A percentile compares a stretch with the other conserved stretches of the same genome.
phyloP scores from a whole-genome alignment of 1,140 invertebrate species.

The Pseudomyrmex concolor region DNA sequence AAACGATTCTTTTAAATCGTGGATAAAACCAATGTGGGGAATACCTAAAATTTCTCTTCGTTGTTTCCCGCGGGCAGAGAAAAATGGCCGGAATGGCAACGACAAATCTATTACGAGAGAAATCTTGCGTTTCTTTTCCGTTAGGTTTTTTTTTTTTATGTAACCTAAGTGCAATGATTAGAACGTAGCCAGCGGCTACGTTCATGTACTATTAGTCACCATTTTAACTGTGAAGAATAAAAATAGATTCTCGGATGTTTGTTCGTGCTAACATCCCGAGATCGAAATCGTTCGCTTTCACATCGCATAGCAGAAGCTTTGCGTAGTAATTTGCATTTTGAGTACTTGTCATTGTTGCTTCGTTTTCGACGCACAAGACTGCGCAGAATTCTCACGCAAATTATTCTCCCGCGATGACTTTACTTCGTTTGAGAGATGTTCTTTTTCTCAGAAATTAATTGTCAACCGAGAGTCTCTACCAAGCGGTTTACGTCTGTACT shows the following conservation, averaged over 20 bases:
- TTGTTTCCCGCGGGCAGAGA: slow-evolving; percentile 28
- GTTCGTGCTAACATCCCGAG: not conserved
- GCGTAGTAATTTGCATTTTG: not conserved
- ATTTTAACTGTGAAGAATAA: not conserved
- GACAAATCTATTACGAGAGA: slow-evolving; percentile 45
- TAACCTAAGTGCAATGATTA: slow-evolving; percentile 33
- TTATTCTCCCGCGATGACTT: slow-evolving; percentile 28
- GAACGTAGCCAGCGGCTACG: too few relatives aligned
- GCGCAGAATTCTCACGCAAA: not conserved
- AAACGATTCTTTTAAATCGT: slow-evolving; percentile 40
- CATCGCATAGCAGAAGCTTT: not conserved
- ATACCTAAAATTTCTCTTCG: slow-evolving; percentile 50
- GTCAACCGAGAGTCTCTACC: slow-evolving; percentile 15
- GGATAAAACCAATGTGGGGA: slow-evolving; percentile 46
- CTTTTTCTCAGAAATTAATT: slow-evolving; percentile 43
- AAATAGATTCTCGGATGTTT: not conserved
- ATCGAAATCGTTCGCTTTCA: not conserved
- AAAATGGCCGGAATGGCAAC: slow-evolving; percentile 29
- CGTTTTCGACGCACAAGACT: not conserved
- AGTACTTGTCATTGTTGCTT: not conserved
- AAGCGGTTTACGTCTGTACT: slow-evolving; percentile 10
- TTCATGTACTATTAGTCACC: not conserved
- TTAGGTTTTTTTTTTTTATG: not conserved
- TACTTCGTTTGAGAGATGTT: not conserved
- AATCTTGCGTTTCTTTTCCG: slow-evolving; percentile 15